Evolutionary conservation across 2,113 vertebrate species (phyloP), one percentile per base, ranked within the genome.

Genomic region (Hiodon alosoides): DNA sequence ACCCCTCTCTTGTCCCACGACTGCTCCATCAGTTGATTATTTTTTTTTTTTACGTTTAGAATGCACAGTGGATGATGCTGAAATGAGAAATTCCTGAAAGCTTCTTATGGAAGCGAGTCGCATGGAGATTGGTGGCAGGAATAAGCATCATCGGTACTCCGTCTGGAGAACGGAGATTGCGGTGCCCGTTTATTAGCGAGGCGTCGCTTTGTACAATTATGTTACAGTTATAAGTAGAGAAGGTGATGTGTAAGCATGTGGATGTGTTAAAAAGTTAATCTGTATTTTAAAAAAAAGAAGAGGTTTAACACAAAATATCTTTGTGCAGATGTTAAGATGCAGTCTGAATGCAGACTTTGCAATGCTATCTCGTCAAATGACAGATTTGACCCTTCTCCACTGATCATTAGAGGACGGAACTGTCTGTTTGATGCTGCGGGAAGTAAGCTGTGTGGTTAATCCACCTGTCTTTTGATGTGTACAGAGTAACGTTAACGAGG

Each of bases 381-480:
- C 64, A 11, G 31, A 7, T 66, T 66, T 47, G 17, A 66, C 64
- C 7, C 5, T 57, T 66, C 31, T 66, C 9, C 3, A 10, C 64
- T 11, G 64, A 31, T 66, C 4, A 10, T 17, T 11, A 65, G 64
- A 11, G 64, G 10, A 66, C 48, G 48, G 9, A 66, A 66, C 46
- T 66, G 64, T 11, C 71, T 77, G 81, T 81, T 81, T 74, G 67
- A 59, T 77, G 69, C n/a, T 75, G 77, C 55, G 71, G 75, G 72
- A 75, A 75, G 67, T 64, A 53, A 82, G 81, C 77, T 80, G 69
- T 64, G 72, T 69, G 78, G 79, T 77, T 72, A 73, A 81, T 68
- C 84, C 84, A 85, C 80, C 82, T 80, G 85, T 73, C 77, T 79
- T 81, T 80, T 9, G 8, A 79, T 81, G 80, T 79, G 73, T 46